A percentile compares a stretch with the other conserved stretches of the same genome.
Evolutionary conservation across 2,888 invertebrate species (phyloP).

Genomic region (Pediacus dermestoides): DNA sequence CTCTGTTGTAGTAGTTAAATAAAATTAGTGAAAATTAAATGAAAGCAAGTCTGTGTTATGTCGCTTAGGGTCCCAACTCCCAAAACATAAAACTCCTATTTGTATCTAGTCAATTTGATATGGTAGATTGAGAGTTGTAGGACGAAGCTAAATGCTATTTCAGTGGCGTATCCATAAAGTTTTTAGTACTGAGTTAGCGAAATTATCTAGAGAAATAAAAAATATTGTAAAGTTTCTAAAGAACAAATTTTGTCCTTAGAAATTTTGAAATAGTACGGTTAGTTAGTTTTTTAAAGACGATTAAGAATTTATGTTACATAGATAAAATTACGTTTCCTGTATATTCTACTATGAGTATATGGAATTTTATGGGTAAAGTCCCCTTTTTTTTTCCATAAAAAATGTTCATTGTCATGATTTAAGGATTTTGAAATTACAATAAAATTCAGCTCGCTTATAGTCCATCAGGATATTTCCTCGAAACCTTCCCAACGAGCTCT

Average conservation of each 20-base stretch:
- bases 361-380: no score
- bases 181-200: no score
- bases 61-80: slow-evolving; percentile 15
- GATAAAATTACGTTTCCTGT: no score
- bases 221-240: background rate
- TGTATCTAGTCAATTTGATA: slow-evolving; percentile 36
- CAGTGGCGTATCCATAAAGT: slow-evolving; percentile 20
- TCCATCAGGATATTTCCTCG: background rate
- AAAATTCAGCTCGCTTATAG: no score
- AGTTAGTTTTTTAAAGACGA: background rate
- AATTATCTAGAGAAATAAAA: no score
- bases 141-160: slow-evolving; percentile 12
- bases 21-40: slow-evolving; percentile 30
- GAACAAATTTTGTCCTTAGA: background rate
- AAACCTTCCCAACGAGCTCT: background rate
- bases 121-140: slow-evolving; percentile 32
- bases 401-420: no score
- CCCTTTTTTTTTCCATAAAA: no score
- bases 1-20: no score
- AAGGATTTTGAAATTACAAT: no score
- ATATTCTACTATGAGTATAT: no score
- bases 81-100: background rate
- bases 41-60: slow-evolving; percentile 31
- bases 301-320: no score
- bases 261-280: background rate